Percentiles rank a stretch among this genome's conserved stretches.
Conservation (phyloP, 2,888 invertebrate genomes). For the Trypoxylon attenuatum region DNA sequence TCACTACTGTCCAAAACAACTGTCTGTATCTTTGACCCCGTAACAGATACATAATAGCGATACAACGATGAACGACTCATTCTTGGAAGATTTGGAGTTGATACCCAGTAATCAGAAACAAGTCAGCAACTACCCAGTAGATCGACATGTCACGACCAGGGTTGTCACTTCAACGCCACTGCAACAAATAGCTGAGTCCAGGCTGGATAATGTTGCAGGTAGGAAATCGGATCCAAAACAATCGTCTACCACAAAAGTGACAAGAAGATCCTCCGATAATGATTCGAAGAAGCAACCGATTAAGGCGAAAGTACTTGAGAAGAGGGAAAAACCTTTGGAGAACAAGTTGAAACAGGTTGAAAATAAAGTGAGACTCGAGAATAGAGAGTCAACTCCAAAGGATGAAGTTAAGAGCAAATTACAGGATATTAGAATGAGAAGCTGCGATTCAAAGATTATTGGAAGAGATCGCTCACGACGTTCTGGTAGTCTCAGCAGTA, state of each 20-base stretch:
- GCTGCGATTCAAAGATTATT: slow-evolving; percentile 29
- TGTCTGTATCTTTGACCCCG: background rate
- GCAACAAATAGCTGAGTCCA: background rate
- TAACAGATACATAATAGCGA: background rate
- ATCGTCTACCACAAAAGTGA: background rate
- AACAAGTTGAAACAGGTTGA: slow-evolving; percentile 43
- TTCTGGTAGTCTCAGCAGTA: slow-evolving; percentile 45
- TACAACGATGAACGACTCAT: slow-evolving; percentile 65
- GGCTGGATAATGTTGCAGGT: slow-evolving; percentile 10
- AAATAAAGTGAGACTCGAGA: slow-evolving; percentile 29
- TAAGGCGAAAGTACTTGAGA: slow-evolving; percentile 33
- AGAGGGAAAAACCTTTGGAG: slow-evolving; percentile 31
- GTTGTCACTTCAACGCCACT: slow-evolving; percentile 47
- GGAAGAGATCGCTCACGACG: slow-evolving; percentile 29
- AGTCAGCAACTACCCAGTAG: slow-evolving; percentile 32
- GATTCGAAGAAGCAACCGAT: slow-evolving; percentile 32
- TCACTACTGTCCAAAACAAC: background rate
- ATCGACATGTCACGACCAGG: slow-evolving; percentile 64
- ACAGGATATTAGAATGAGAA: slow-evolving; percentile 28
- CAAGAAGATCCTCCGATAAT: slow-evolving; percentile 30
- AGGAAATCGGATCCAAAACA: slow-evolving; percentile 13
- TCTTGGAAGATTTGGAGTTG: slow-evolving; percentile 65
- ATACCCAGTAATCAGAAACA: slow-evolving; percentile 43
- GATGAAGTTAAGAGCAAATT: slow-evolving; percentile 37
- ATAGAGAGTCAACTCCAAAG: slow-evolving; percentile 23